Base-by-base conservation (phyloP, 2,888 invertebrate genomes). In the Ephialtes manifestator region DNA sequence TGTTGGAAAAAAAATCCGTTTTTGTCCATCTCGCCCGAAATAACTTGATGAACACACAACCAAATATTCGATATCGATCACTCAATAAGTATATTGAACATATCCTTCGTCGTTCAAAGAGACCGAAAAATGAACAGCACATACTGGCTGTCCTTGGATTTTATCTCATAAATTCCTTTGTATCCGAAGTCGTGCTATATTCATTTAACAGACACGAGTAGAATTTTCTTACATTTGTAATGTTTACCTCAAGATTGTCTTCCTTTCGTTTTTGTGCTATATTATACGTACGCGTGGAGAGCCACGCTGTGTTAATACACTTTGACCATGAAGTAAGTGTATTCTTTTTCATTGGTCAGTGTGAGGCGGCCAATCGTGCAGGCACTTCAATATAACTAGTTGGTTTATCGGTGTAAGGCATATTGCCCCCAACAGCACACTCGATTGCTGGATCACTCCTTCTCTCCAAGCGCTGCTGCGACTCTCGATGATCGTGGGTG, bases 401-500 rank as follows among this genome's bases (percentile, higher is more conserved):
- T 55, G 70, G 53, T 80, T 84, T 78, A 81, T 68, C 75, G 74
- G 67, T 72, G 63, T 58, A 53, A 67, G 75, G 67, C 74, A 67
- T 74, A 79, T 76, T 72, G 80, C 80, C 76, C 72, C 46, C 71
- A 72, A 76, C 80, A 39, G 68, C 31, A 48, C 58, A 74, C 68
- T 75, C 85, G 85, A 85, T 80, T 76, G 80, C 72, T 58, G 76
- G 80, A 80, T 84, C 67, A 75, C 68, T 85, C 51, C 75, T 84
- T 83, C 71, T 68, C 82, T 79, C 72, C 58, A 53, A 55, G 39
- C 70, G 76, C 20, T 63, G 43, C 48, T 31, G 58, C 65, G 63
- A 24, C 67, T 80, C 83, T 63, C 87, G 76, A 65, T 86, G 85
- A 83, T 91, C 92, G 92, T 92, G 92, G 93, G 92, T 93, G 91